phyloP scores from a whole-genome alignment of 2,113 vertebrate species.

The Rhizomys pruinosus region DNA sequence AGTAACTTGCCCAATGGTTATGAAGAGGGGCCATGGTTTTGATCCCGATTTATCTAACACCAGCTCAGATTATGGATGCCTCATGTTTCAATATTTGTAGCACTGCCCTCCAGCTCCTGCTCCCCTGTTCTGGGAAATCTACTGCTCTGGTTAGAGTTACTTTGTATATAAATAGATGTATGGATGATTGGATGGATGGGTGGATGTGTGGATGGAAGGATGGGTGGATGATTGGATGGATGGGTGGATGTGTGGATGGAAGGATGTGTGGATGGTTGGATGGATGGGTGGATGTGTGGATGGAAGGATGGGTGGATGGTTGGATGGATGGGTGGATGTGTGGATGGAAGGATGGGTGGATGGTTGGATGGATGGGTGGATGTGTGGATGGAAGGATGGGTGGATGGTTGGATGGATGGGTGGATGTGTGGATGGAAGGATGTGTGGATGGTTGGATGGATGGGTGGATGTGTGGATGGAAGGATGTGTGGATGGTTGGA shows the following conservation, averaged over 20 bases:
- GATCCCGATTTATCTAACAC: background rate
- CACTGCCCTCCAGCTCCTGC: background rate
- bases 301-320: no score
- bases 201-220: background rate
- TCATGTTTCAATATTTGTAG: background rate
- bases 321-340: background rate
- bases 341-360: background rate
- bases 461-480: background rate
- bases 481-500: background rate
- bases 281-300: background rate
- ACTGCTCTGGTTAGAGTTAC: background rate
- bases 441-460: no score
- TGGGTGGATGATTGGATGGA: no score
- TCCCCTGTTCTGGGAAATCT: background rate
- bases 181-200: no score
- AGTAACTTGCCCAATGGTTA: background rate
- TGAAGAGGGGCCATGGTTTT: background rate
- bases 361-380: background rate
- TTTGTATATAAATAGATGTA: background rate
- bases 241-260: background rate
- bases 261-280: background rate
- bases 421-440: no score
- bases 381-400: background rate
- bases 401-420: background rate
- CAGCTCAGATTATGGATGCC: background rate